These are phyloP conservation scores for Dicrurus megarhynchus DNA, from an alignment of 2,113 vertebrate genomes.

Conservation along the genomic window DNA sequence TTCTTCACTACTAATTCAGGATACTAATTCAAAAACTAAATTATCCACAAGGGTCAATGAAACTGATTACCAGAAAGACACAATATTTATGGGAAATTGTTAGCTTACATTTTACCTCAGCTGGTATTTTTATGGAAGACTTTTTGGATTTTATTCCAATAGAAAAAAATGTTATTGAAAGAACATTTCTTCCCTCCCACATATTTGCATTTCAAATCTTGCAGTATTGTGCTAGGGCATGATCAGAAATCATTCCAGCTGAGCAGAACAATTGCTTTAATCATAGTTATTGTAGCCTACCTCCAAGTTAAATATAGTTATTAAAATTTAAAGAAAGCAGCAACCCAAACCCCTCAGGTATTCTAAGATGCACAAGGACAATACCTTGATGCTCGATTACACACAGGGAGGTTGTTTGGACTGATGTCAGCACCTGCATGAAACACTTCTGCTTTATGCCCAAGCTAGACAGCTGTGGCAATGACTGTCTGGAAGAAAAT, in stretches of 20 bases:
- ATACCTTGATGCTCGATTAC: slow-evolving; percentile 37
- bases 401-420: background rate
- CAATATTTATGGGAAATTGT: background rate
- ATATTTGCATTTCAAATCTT: slow-evolving; percentile 37
- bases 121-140: background rate
- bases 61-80: background rate
- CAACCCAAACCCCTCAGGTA: background rate
- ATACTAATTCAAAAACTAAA: background rate
- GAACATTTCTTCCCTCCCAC: background rate
- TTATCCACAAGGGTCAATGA: background rate
- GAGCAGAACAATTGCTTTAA: slow-evolving; percentile 56
- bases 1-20: background rate
- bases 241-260: slow-evolving; percentile 36
- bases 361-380: slow-evolving; percentile 26
- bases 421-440: background rate
- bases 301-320: slow-evolving; percentile 50
- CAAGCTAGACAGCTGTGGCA: background rate
- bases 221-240: background rate
- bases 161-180: background rate
- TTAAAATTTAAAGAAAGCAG: slow-evolving; percentile 32
- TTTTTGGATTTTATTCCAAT: background rate
- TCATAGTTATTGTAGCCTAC: slow-evolving; percentile 24
- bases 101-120: background rate
- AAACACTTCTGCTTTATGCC: background rate
- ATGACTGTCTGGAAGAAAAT: background rate